Evolutionary conservation across 2,888 invertebrate genomes (phyloP), one percentile per base, ranked within the genome.

Genomic region (Lithosia quadra): DNA sequence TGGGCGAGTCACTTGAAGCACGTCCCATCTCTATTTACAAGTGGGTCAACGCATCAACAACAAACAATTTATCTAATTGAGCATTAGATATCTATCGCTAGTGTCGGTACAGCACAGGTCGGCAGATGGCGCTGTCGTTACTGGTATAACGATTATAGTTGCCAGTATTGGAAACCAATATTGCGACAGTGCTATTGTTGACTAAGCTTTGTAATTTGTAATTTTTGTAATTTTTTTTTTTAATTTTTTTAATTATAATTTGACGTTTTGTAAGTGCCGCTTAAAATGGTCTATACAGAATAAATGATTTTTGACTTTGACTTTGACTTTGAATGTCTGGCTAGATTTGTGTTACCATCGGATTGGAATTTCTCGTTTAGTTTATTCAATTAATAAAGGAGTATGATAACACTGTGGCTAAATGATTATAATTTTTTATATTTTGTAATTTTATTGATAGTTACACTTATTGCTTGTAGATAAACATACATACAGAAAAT

Each of bases 31-130:
- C 61, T 66, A 61, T 15, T 53, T 43, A 43, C 43, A 49, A 67
- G 10, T 67, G 1, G 33, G 43, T 34, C 53, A 55, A 63, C 49
- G 34, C 53, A 58, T 18, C 22, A 39, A 33, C 43, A 63, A 59
- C 63, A 56, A 68, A 64, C 64, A 39, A 60, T 34, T 59, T 68
- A 36, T 64, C 15, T 64, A 68, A 68, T 68, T 28, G 60, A 39
- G 55, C 68, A 64, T 59, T 64, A 49, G 39, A 67, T 68, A 33
- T 59, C 63, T 63, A 21, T 56, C 58, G 57, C n/a, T 28, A 28
- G 28, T 28, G 5, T 62, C 56, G 56, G 53, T 61, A n/a, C 18
- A 24, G 43, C 56, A 15, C 24, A 18, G 59, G 59, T 33, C 64
- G 13, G 22, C 64, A 68, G 60, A 64, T 64, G 68, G 55, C 63